phyloP scores from a whole-genome alignment of 1,140 invertebrate species.

The Contarinia nasturtii region DNA sequence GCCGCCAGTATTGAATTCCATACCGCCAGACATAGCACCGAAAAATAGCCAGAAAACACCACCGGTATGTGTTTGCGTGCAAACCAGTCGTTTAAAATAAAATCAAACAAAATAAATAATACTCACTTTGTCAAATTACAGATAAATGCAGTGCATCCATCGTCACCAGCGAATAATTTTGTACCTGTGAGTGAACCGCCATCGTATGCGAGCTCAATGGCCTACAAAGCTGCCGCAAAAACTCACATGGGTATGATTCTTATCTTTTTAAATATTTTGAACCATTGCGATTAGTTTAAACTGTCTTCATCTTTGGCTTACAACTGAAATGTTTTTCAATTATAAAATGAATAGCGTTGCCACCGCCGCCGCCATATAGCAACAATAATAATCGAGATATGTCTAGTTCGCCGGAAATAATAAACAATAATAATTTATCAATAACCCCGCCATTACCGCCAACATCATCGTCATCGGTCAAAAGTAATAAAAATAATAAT shows the following conservation, averaged over 20 bases:
- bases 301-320: no score
- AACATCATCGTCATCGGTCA: slow-evolving; percentile 20
- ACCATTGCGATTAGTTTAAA: no score
- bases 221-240: slow-evolving; percentile 51
- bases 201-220: slow-evolving; percentile 81
- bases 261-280: no score
- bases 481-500: slow-evolving; percentile 6
- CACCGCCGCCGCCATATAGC: slow-evolving; percentile 49
- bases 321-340: no score
- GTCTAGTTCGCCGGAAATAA: neutral
- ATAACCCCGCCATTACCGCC: slow-evolving; percentile 21
- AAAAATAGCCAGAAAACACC: no score
- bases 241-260: slow-evolving; percentile 26
- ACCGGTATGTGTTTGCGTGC: no score
- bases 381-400: slow-evolving; percentile 14
- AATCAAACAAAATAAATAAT: no score
- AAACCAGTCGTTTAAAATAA: no score
- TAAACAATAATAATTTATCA: neutral
- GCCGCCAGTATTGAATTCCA: slow-evolving; percentile 23
- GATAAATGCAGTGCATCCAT: neutral
- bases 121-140: no score
- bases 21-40: no score
- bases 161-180: slow-evolving; percentile 13
- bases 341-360: slow-evolving; percentile 36
- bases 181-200: slow-evolving; percentile 75